Base-by-base conservation (phyloP, 2,888 invertebrate species). In the Nymphalis urticae region DNA sequence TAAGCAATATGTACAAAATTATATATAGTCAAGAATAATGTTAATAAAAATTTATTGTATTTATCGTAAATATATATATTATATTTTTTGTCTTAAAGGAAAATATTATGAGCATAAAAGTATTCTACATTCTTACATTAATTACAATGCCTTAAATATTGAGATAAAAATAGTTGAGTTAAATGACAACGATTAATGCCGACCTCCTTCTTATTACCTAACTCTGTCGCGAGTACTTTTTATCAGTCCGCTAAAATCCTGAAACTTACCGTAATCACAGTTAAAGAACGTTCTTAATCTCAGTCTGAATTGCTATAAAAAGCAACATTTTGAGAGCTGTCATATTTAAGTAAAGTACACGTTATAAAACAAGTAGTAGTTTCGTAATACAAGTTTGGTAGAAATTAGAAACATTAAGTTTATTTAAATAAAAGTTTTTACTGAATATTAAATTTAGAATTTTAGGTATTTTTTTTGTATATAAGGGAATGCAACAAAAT, bases 131-230 rank as follows among this genome's bases (percentile, higher is more conserved):
- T 36, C 19, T 53, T 64, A 48, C 47, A 63, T 51, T 21, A 32
- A 32, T 42, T 42, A 42, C 10, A 13, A 10, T 13, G 42, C 13
- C 53, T 60, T 66, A 62, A 59, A 27, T 64, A 32, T 69, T 47
- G 19, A 58, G 51, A 36, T 48, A 69, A 54, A 36, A 62, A 60
- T 19, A 64, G 51, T 54, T 16, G 62, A 69, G 62, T 66, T 62
- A 42, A 71, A 66, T 69, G 64, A 51, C 62, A 50, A 66, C 63
- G 63, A 65, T 72, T 67, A 36, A 69, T 72, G 64, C 54, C 50
- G 62, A 50, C 62, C 62, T 62, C 53, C 48, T 66, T 48, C 36
- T 58, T 72, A 47, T 67, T 69, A 64, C 62, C 17, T 47, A 62
- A 62, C 36, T 58, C 42, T 19, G 21, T 19, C 48, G 59, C 42